Evolutionary conservation across 2,113 vertebrate species (phyloP).

Genomic region (Gallinago undulata): DNA sequence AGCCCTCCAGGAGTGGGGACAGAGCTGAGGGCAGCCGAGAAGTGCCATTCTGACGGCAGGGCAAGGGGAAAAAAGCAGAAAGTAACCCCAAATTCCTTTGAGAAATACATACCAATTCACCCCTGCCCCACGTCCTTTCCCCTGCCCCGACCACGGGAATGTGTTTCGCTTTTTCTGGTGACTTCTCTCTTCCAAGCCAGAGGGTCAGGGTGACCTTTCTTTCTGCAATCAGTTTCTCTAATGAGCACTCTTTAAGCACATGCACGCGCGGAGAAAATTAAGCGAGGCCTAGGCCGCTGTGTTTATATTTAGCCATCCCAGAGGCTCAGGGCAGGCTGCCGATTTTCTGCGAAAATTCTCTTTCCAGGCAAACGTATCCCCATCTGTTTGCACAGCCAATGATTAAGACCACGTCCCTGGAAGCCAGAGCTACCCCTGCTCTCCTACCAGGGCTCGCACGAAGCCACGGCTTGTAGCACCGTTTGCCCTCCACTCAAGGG

Average conservation of each 20-base stretch:
- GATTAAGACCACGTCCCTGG: not conserved
- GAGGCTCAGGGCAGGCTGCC: not conserved
- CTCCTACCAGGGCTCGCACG: not conserved
- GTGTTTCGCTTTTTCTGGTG: not conserved
- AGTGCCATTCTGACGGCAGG: not conserved
- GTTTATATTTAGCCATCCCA: not conserved
- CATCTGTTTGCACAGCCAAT: not conserved
- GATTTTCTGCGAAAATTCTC: not conserved
- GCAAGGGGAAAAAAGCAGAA: fast-evolving
- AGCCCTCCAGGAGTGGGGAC: not conserved
- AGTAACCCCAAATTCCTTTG: not conserved
- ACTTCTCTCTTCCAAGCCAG: not conserved
- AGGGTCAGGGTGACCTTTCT: not conserved
- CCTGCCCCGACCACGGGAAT: fast-evolving
- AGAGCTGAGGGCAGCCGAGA: not conserved
- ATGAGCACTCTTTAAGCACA: not conserved
- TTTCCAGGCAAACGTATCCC: not conserved
- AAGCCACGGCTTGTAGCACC: not conserved
- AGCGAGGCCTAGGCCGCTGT: not conserved
- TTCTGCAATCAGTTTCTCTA: not conserved
- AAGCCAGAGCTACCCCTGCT: not conserved
- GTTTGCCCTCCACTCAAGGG: not conserved
- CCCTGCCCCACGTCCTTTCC: not conserved
- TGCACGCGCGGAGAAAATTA: not conserved
- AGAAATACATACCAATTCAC: not conserved